Base-by-base conservation (phyloP, 2,797 vertebrate genomes). In the Gastrophryne carolinensis region DNA sequence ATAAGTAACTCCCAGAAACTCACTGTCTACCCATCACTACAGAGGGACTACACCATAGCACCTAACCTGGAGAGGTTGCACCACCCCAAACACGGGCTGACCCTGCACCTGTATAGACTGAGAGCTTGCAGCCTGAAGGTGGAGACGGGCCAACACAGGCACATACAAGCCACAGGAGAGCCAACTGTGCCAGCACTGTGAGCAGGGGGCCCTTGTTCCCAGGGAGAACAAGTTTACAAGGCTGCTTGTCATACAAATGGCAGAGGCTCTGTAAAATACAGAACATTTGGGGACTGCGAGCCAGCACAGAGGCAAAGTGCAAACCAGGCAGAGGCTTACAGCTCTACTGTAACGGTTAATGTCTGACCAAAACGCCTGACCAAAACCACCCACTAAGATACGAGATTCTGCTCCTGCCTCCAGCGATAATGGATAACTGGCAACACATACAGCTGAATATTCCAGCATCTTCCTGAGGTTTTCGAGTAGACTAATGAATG, bases 281-380 rank as follows among this genome's bases (percentile, higher is more conserved):
- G 35, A 52, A 37, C 49, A 26, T 3, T 35, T n/a, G 26, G 39
- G 0, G n/a, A 52, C 15, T n/a, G 10, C 19, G 13, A 17, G 32
- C 32, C 49, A 35, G 30, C 24, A 67, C 17, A 53, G 26, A 67
- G 13, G 26, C 64, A 67, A 34, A 67, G 64, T 67, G 64, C 64
- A 67, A 53, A 53, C 24, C 52, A 53, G 64, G 47, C 64, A 54
- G 23, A 23, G 29, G 19, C 37, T 67, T 2, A 9, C 49, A 35
- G 32, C 29, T 35, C 8, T 15, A 11, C n/a, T n/a, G n/a, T n/a
- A n/a, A n/a, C n/a, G n/a, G n/a, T n/a, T n/a, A n/a, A n/a, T n/a
- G n/a, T n/a, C 52, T 41, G 27, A 53, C 47, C 24, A 35, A 53
- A 67, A 37, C 37, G 13, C 23, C 47, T 67, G 21, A 32, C 23